Conservation (phyloP, 2,113 vertebrate genomes). For the Myocastor coypus region DNA sequence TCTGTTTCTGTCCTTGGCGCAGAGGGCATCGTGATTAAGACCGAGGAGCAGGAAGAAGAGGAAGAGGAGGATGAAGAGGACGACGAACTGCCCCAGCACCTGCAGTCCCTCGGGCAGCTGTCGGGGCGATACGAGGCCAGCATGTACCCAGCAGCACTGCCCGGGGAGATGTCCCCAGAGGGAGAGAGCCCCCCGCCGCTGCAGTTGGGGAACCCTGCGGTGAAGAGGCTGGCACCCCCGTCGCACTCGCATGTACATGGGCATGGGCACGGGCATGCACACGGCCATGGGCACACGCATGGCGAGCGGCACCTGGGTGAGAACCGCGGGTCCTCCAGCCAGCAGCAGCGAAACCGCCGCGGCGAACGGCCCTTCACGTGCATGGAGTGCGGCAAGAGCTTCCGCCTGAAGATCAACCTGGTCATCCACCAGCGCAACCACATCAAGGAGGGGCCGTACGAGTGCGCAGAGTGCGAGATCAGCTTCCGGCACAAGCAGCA, state of each 20-base stretch:
- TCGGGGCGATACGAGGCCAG: constrained; percentile 70
- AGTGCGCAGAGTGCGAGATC: constrained; percentile 87
- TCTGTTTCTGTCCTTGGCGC: constrained; percentile 52
- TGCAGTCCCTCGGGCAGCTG: constrained; percentile 74
- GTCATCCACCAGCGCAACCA: constrained; percentile 91
- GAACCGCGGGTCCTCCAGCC: constrained; percentile 57
- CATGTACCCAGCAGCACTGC: constrained; percentile 64
- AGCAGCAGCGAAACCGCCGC: constrained; percentile 87
- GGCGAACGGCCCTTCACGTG: constrained; percentile 89
- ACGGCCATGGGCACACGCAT: constrained; percentile 16
- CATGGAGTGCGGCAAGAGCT: constrained; percentile 89
- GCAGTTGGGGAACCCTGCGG: constrained; percentile 52
- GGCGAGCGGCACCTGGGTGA: constrained; percentile 67
- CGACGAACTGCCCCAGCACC: constrained; percentile 74
- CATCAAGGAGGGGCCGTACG: constrained; percentile 89
- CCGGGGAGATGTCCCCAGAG: constrained; percentile 65
- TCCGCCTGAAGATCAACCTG: constrained; percentile 90
- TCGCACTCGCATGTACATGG: not conserved
- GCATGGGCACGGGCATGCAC: not conserved
- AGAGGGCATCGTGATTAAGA: constrained; percentile 83
- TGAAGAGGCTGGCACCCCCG: constrained; percentile 68
- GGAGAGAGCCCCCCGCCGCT: constrained; percentile 67
- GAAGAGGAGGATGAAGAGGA: constrained; percentile 81
- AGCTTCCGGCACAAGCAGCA: constrained; percentile 91
- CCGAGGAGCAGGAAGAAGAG: constrained; percentile 80